A percentile compares a stretch with the other conserved stretches of the same genome.
Conservation (phyloP, 2,113 vertebrate genomes). For the Calyptomena viridis region DNA sequence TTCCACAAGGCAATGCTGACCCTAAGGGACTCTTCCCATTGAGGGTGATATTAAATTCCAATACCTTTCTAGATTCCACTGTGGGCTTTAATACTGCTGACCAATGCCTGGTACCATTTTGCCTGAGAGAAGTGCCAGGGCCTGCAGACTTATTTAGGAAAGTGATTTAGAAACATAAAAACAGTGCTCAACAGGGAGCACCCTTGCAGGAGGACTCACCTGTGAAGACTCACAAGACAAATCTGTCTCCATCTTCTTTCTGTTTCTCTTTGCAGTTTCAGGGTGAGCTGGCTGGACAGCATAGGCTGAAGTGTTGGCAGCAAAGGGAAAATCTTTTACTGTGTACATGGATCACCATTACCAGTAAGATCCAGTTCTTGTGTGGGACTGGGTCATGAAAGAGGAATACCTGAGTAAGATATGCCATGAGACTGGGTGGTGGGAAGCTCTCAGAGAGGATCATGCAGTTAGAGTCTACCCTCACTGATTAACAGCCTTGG, state of each 20-base stretch:
- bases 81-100: neutral
- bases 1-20: neutral
- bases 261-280: neutral
- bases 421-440: neutral
- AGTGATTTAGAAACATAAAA: neutral
- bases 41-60: rapidly evolving
- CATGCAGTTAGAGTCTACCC: neutral
- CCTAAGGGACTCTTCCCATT: neutral
- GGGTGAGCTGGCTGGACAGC: neutral
- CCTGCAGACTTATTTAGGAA: rapidly evolving
- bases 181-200: neutral
- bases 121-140: neutral
- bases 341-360: neutral
- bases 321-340: neutral
- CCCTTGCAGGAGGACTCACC: neutral
- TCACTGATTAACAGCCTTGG: neutral
- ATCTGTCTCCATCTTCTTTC: neutral
- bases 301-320: neutral
- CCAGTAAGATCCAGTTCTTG: neutral
- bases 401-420: neutral
- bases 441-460: neutral
- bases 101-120: neutral
- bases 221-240: neutral
- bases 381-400: neutral
- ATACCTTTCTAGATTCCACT: neutral